Percentiles rank a stretch among this genome's conserved stretches.
Conservation (phyloP, 1,140 invertebrate species). For the Hylaeus volcanicus region DNA sequence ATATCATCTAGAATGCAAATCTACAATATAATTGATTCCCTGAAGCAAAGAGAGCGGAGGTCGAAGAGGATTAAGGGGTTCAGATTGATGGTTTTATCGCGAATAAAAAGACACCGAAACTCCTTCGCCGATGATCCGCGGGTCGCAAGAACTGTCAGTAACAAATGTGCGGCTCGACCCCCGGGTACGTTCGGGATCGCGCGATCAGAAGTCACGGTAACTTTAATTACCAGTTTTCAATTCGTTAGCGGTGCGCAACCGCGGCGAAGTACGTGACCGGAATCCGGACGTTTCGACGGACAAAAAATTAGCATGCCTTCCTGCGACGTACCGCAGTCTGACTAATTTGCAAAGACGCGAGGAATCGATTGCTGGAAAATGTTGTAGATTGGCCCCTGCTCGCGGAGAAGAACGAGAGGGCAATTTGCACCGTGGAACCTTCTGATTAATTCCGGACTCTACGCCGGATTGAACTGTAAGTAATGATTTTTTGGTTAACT, state of each 20-base stretch:
- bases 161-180: constrained; percentile 14
- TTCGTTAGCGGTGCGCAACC: constrained; percentile 59
- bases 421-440: background rate
- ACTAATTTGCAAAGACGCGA: constrained; percentile 56
- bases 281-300: constrained; percentile 37
- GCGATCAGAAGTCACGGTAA: constrained; percentile 58
- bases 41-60: background rate
- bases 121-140: constrained; percentile 14
- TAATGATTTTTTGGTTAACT: background rate
- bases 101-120: constrained; percentile 3
- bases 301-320: constrained; percentile 62
- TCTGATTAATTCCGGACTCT: background rate
- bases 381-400: constrained; percentile 14
- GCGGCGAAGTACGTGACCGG: constrained; percentile 54
- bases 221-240: constrained; percentile 65
- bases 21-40: too few relatives aligned
- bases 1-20: too few relatives aligned
- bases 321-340: constrained; percentile 45
- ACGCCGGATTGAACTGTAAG: background rate
- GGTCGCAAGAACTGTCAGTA: constrained; percentile 36
- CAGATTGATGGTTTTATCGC: background rate
- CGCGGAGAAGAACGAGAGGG: too few relatives aligned
- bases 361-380: constrained; percentile 50
- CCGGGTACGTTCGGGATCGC: constrained; percentile 23
- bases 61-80: background rate